Evolutionary conservation across 2,888 invertebrate genomes (phyloP).

Genomic region (Caenorhabditis drosophilae): DNA sequence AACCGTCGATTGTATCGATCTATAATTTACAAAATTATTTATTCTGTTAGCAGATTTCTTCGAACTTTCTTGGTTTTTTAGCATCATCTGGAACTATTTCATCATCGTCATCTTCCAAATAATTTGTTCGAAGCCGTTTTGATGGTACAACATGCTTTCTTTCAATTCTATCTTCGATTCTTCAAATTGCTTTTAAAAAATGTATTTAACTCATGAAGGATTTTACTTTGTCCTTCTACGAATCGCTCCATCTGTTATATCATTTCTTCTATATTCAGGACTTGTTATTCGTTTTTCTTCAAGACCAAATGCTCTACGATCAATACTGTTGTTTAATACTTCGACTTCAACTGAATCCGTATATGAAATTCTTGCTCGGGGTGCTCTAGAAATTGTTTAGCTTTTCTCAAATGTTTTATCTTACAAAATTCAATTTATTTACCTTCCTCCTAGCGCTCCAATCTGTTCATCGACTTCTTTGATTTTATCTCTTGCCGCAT

Average conservation of each 20-base stretch:
- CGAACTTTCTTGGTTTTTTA: conserved; percentile 17
- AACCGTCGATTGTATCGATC: conserved; percentile 49
- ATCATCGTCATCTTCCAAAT: conserved; percentile 28
- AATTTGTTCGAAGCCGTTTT: conserved; percentile 25
- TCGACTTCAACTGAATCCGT: conserved; percentile 18
- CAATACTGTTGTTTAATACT: conserved; percentile 11
- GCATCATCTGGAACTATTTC: no score
- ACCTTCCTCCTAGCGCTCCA: conserved; percentile 22
- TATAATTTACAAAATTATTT: conserved; percentile 8
- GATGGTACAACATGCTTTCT: conserved; percentile 12
- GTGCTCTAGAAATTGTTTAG: background rate
- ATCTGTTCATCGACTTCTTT: conserved; percentile 26
- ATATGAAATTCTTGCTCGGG: conserved; percentile 13
- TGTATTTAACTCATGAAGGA: background rate
- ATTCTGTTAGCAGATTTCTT: background rate
- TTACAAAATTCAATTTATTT: background rate
- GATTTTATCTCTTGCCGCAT: conserved; percentile 18
- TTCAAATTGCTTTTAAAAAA: conserved; percentile 3
- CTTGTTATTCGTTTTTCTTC: background rate
- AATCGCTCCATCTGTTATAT: conserved; percentile 3
- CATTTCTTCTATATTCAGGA: conserved; percentile 2
- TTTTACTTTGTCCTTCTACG: conserved; percentile 10
- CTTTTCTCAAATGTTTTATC: background rate
- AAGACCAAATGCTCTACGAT: conserved; percentile 24
- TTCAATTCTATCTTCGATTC: conserved; percentile 17